Evolutionary conservation across 2,888 invertebrate genomes (phyloP).

Genomic region (Pterobdella sp.): DNA sequence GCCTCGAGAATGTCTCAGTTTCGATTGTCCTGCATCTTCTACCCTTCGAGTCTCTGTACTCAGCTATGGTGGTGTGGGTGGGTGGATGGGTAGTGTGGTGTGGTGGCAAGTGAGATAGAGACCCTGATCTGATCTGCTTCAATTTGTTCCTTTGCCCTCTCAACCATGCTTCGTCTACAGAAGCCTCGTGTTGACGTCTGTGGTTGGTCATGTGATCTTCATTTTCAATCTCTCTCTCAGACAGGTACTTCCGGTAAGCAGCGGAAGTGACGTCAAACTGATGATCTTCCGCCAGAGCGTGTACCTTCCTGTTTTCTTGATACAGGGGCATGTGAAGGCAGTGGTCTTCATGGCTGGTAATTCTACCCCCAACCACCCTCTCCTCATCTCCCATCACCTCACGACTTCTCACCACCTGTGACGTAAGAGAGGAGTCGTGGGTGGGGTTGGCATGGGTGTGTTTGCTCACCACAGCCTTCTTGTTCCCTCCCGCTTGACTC

Average conservation of each 20-base stretch:
- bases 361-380: constrained; percentile 9
- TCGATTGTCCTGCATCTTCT: constrained; percentile 26
- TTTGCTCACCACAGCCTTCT: constrained; percentile 34
- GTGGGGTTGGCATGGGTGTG: constrained; percentile 33
- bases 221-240: not conserved
- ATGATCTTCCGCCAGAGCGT: constrained; percentile 19
- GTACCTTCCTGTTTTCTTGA: constrained; percentile 24
- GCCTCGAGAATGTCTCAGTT: constrained; percentile 27
- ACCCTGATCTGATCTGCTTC: constrained; percentile 34
- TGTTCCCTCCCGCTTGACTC: constrained; percentile 33
- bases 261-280: constrained; percentile 1
- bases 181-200: not conserved
- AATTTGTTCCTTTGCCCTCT: constrained; percentile 48
- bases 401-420: constrained; percentile 29
- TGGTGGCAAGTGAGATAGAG: constrained; percentile 53
- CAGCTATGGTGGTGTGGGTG: constrained; percentile 8
- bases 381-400: constrained; percentile 28
- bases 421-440: constrained; percentile 31
- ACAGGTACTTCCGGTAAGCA: constrained; percentile 2
- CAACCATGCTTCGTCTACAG: constrained; percentile 42
- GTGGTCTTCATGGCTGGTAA: constrained; percentile 18
- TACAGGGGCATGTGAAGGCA: constrained; percentile 20
- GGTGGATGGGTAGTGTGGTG: constrained; percentile 12
- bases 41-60: constrained; percentile 20
- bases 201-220: not conserved